Evolutionary conservation across 2,113 vertebrate species (phyloP).

Genomic region (Muntiacus muntjak): DNA sequence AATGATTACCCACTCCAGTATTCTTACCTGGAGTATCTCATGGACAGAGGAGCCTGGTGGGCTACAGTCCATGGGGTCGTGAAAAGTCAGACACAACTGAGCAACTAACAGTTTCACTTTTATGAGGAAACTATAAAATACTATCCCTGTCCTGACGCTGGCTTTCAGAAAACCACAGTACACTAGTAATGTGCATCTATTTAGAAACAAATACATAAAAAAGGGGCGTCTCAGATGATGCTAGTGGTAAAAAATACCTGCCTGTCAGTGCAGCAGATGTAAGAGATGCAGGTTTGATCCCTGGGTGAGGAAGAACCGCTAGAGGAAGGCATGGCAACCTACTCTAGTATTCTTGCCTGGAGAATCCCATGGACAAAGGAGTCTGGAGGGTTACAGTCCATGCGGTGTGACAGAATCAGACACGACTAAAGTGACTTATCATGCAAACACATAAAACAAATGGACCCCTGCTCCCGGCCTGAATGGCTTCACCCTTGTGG

Average conservation of each 20-base stretch:
- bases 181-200: background rate
- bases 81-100: background rate
- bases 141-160: background rate
- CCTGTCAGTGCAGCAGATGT: too few relatives aligned
- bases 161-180: background rate
- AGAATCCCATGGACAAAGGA: too few relatives aligned
- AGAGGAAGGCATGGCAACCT: too few relatives aligned
- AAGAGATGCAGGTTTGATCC: too few relatives aligned
- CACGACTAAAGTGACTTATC: background rate
- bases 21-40: background rate
- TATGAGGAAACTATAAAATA: background rate
- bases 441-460: background rate
- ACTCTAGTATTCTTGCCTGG: too few relatives aligned
- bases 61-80: background rate
- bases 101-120: background rate
- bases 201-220: background rate
- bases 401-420: background rate
- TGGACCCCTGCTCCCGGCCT: background rate
- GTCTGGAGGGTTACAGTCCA: too few relatives aligned
- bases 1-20: background rate
- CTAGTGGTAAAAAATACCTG: too few relatives aligned
- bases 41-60: background rate
- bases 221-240: too few relatives aligned
- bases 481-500: rapidly evolving
- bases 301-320: too few relatives aligned